These are phyloP conservation scores for Timema cristinae DNA, from an alignment of 2,888 invertebrate genomes.

Conservation along the genomic window DNA sequence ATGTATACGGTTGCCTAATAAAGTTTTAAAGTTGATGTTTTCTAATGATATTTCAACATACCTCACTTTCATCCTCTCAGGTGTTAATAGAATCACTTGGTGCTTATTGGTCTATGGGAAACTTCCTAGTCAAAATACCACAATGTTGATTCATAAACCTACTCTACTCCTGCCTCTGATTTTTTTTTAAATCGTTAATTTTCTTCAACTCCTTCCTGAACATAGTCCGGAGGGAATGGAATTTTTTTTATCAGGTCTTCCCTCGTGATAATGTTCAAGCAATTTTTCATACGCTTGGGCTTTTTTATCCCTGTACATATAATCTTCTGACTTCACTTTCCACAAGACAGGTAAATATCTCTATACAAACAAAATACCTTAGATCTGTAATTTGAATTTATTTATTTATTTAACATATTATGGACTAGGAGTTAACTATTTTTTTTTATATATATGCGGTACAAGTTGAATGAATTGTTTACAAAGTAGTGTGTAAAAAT, in stretches of 20 bases:
- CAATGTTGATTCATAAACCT: background rate
- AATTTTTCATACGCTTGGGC: background rate
- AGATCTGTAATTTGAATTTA: no score
- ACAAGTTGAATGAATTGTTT: no score
- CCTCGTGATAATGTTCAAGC: background rate
- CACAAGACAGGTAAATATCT: constrained; percentile 1
- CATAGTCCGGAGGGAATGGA: background rate
- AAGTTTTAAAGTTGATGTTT: background rate
- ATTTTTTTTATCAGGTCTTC: background rate
- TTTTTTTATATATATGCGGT: no score
- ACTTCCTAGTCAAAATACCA: background rate
- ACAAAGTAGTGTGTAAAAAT: no score
- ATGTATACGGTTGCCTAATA: background rate
- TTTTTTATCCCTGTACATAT: background rate
- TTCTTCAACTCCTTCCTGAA: background rate
- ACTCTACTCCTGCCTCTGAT: background rate
- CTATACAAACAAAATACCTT: no score
- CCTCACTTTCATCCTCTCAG: background rate
- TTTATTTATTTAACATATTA: no score
- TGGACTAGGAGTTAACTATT: no score
- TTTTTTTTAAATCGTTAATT: background rate
- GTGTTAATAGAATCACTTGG: background rate
- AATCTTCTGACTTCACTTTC: background rate
- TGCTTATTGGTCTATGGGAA: constrained; percentile 3
- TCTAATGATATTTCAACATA: background rate